Evolutionary conservation across 2,113 vertebrate genomes (phyloP).

Genomic region (Callorhinus ursinus): DNA sequence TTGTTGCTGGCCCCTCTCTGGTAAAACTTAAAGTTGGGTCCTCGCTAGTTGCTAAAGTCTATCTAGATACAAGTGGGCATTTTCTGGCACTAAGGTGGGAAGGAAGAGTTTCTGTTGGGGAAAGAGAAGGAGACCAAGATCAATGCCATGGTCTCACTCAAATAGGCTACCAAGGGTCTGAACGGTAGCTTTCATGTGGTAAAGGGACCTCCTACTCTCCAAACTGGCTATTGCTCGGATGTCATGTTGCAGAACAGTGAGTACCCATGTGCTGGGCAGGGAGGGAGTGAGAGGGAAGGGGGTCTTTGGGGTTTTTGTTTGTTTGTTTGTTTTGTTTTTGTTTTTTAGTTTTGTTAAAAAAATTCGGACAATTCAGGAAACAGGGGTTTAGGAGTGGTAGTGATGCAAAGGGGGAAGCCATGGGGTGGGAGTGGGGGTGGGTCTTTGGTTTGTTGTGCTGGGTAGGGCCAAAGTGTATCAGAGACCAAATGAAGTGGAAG

Average conservation of each 20-base stretch:
- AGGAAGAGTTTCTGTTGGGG: neutral
- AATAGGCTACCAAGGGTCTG: neutral
- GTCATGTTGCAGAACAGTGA: neutral
- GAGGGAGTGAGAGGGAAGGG: neutral
- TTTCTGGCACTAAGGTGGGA: neutral
- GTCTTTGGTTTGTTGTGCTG: neutral
- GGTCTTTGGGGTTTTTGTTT: too few species aligned
- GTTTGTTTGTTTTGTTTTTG: too few species aligned
- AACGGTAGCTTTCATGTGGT: neutral
- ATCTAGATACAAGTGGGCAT: neutral
- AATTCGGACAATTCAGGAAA: too few species aligned
- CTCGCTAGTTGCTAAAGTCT: neutral
- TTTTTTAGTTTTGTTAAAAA: too few species aligned
- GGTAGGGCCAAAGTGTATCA: neutral
- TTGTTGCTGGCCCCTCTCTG: neutral
- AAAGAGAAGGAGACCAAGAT: neutral
- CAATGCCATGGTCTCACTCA: neutral
- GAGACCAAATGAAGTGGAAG: neutral
- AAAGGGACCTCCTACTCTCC: neutral
- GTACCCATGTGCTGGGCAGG: neutral
- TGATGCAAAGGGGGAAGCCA: too few species aligned
- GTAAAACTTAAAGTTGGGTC: neutral
- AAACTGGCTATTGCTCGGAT: neutral
- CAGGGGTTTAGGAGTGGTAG: too few species aligned
- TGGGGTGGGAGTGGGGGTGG: too few species aligned